Percentiles rank a stretch among this genome's conserved stretches.
These are phyloP conservation scores for Leptoclinus maculatus DNA, from an alignment of 2,797 vertebrate species.

Conservation along the genomic window DNA sequence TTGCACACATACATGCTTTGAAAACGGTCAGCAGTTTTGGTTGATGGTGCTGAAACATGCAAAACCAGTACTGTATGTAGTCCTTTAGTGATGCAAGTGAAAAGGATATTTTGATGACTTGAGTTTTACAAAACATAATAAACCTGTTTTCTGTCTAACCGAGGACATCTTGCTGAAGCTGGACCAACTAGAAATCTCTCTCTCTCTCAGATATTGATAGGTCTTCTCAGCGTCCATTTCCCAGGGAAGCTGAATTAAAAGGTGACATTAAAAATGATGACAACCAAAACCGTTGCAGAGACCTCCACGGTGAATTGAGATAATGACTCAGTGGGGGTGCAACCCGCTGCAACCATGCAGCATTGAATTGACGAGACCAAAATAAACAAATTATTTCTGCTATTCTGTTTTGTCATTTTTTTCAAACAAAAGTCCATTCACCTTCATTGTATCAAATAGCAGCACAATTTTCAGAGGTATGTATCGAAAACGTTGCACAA, in stretches of 20 bases:
- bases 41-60: too few relatives aligned
- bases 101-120: background rate
- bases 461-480: too few relatives aligned
- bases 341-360: too few relatives aligned
- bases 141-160: background rate
- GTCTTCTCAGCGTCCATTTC: constrained; percentile 95
- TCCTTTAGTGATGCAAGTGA: background rate
- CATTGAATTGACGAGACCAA: background rate
- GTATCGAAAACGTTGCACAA: too few relatives aligned
- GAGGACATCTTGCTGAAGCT: background rate
- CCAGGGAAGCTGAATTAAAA: too few relatives aligned
- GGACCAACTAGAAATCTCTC: background rate
- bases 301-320: background rate
- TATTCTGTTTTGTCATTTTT: too few relatives aligned
- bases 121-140: background rate
- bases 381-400: constrained; percentile 36
- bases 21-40: background rate
- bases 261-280: too few relatives aligned
- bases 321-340: too few relatives aligned
- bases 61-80: background rate
- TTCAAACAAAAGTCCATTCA: background rate
- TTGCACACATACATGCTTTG: background rate
- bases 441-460: background rate
- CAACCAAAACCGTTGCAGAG: constrained; percentile 73
- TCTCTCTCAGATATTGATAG: constrained; percentile 84